Conservation (phyloP, 2,888 invertebrate species). For the Furcula furcula region DNA sequence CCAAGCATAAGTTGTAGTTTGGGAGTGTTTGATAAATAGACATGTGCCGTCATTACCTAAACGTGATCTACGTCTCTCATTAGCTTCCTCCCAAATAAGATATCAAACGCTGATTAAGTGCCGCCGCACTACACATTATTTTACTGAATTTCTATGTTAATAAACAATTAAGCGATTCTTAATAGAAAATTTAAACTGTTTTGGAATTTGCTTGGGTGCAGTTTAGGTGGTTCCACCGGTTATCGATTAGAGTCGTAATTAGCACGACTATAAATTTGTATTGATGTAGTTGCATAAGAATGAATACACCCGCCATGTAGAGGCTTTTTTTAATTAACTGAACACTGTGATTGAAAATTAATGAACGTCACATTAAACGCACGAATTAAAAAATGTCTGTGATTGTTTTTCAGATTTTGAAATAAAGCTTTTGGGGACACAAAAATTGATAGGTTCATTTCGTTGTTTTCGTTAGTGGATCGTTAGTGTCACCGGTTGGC, state of each 20-base stretch:
- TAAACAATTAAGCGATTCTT: slow-evolving; percentile 55
- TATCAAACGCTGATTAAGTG: slow-evolving; percentile 71
- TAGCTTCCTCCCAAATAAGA: slow-evolving; percentile 75
- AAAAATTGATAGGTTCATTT: slow-evolving; percentile 69
- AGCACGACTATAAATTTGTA: slow-evolving; percentile 36
- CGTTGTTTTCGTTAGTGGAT: slow-evolving; percentile 68
- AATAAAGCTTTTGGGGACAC: slow-evolving; percentile 61
- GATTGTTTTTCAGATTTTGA: slow-evolving; percentile 47
- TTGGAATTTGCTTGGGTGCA: no score
- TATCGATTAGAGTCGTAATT: slow-evolving; percentile 43
- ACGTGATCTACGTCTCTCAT: slow-evolving; percentile 77
- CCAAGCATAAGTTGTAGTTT: slow-evolving; percentile 68
- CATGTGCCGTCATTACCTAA: slow-evolving; percentile 70
- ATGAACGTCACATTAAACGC: slow-evolving; percentile 41
- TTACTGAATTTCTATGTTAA: slow-evolving; percentile 71
- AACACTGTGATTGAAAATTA: slow-evolving; percentile 47
- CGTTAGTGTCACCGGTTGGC: slow-evolving; percentile 68
- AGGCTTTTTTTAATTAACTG: slow-evolving; percentile 24
- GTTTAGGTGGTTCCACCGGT: slow-evolving; percentile 48
- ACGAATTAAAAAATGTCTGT: slow-evolving; percentile 45
- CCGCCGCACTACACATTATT: slow-evolving; percentile 61
- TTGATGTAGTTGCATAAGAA: slow-evolving; percentile 26
- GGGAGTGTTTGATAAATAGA: slow-evolving; percentile 77
- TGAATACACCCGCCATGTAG: no score
- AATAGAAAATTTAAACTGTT: no score